Base-by-base conservation (phyloP, 2,888 invertebrate species). In the Nudaria mundana region DNA sequence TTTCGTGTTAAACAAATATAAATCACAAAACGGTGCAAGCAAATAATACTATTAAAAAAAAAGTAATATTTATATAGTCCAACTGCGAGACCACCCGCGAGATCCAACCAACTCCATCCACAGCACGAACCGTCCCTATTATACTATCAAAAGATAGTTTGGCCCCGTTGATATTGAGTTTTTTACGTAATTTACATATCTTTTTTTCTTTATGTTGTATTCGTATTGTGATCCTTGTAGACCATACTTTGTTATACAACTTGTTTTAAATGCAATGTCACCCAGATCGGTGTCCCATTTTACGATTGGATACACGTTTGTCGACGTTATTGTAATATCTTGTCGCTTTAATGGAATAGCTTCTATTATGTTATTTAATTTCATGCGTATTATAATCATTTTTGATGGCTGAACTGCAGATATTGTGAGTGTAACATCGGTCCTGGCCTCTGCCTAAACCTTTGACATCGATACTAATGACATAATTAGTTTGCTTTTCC, bases 1-100 rank as follows among this genome's bases (percentile, higher is more conserved):
- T 75, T 82, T 73, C 77, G 73, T 77, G 80, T 79, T 80, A 76
- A 79, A 72, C 77, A 75, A 78, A 84, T 79, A 81, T 83, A 81
- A 79, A 84, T 84, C 82, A 81, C 71, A 72, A 71, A 71, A 77
- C 66, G 70, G 69, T 63, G 72, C 66, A 74, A 66, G 84, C 83
- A 85, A 85, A 86, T 82, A 84, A 77, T 79, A n/a, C n/a, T n/a
- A n/a, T n/a, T n/a, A n/a, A n/a, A n/a, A 76, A 69, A 70, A 74
- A 75, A 83, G 81, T 70, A 74, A 78, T 82, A 82, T 83, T 82
- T 78, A 81, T 79, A 82, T 79, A 81, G 78, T 77, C 66, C 72
- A 62, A 69, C 72, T 69, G 62, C 71, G 59, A 64, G 87, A 88
- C 87, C 87, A 87, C 87, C 85, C 87, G 77, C 58, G 78, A 69